Evolutionary conservation across 2,797 vertebrate species (phyloP).

Genomic region (Salarias fasciatus): DNA sequence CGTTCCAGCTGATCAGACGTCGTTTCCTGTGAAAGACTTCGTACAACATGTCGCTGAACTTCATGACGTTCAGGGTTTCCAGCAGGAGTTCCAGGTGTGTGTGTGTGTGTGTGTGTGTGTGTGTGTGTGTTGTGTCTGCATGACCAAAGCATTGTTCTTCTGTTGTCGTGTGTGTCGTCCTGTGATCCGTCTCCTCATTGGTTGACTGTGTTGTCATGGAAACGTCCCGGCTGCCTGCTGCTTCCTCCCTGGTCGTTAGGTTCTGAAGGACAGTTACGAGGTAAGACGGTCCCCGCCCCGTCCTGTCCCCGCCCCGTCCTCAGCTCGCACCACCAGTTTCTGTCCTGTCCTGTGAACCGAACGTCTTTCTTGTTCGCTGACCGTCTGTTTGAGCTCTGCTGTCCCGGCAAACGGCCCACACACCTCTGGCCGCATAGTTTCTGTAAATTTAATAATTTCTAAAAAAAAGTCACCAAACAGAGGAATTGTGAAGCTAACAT

Average conservation of each 20-base stretch:
- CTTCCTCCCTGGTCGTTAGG: constrained; percentile 93
- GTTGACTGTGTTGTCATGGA: constrained; percentile 78
- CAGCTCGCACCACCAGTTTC: no score
- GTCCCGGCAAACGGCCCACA: no score
- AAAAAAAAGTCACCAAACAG: no score
- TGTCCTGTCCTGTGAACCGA: constrained; percentile 4
- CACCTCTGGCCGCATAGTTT: no score
- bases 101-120: no score
- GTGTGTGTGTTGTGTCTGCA: neutral
- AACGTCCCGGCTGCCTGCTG: constrained; percentile 87
- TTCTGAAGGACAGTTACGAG: constrained; percentile 97
- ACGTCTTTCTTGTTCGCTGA: neutral
- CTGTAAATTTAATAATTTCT: no score
- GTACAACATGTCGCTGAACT: constrained; percentile 92
- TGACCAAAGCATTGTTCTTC: constrained; percentile 23
- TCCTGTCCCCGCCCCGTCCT: no score
- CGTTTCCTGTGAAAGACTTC: constrained; percentile 90
- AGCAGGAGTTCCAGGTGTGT: constrained; percentile 97
- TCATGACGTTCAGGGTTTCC: constrained; percentile 89
- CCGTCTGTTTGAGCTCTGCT: no score
- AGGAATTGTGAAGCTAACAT: no score
- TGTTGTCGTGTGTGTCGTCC: constrained; percentile 58
- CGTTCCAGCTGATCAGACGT: constrained; percentile 80
- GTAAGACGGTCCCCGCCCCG: constrained; percentile 91
- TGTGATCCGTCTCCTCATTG: constrained; percentile 65